Base-by-base conservation (phyloP, 2,888 invertebrate species). In the Minunthozetes semirufus region DNA sequence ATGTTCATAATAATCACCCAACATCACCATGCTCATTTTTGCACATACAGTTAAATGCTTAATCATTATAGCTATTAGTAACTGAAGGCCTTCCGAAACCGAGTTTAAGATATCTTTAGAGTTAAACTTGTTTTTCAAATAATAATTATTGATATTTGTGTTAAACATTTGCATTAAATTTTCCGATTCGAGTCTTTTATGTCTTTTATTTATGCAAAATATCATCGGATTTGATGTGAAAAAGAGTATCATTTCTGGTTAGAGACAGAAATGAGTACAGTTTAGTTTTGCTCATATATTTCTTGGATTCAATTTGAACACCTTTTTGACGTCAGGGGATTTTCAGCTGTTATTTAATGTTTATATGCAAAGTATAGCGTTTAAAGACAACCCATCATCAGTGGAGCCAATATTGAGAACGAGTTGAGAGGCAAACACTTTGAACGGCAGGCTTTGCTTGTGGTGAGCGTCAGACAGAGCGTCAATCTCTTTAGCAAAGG, bases 281-380 rank as follows among this genome's bases (percentile, higher is more conserved):
- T 33, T 25, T 22, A 25, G 17, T 48, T 56, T 56, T 11, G 29
- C 15, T 68, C 33, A 68, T 68, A 68, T 68, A 46, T 68, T 68
- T 68, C 27, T 5, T 2, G 68, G 42, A 68, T 42, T 68, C 42
- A 6, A 42, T 42, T 68, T 42, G 46, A 68, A 68, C 68, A 46
- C 68, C 46, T 46, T 19, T 68, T 68, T 68, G 42, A 68, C 68
- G 42, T 68, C 8, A 68, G 42, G 42, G 68, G 68, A 68, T 68
- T 68, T 68, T 68, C 68, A 68, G 46, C 68, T 46, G 46, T 68
- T 68, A 38, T 68, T 68, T 68, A 68, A 68, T 46, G 19, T 38
- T 38, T 68, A 19, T 68, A 68, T 68, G 68, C 68, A 68, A 68
- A 68, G 29, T 63, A 63, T 63, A 8, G 63, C 11, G 33, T 11